Conservation (phyloP, 1,140 invertebrate genomes). For the Agrypnia vestita region DNA sequence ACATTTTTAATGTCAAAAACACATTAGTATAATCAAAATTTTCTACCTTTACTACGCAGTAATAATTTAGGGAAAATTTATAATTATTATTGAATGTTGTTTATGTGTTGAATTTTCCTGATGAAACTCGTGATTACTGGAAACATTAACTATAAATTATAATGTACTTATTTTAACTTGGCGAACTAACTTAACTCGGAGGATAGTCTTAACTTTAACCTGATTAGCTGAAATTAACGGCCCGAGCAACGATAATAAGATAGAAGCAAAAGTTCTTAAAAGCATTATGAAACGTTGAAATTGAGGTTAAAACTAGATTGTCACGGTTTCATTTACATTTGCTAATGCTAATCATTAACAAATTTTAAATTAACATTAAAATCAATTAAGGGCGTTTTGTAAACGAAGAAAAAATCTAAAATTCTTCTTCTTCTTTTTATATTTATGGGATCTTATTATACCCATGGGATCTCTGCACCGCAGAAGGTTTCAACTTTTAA, state of each 20-base stretch:
- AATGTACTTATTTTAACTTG: constrained; percentile 11
- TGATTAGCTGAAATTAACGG: constrained; percentile 15
- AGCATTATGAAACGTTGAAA: constrained; percentile 12
- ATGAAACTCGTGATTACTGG: background rate
- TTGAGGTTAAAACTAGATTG: background rate
- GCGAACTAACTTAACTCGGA: constrained; percentile 2
- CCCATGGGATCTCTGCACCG: no score
- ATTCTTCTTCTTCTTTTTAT: no score
- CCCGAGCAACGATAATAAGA: background rate
- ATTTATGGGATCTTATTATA: no score
- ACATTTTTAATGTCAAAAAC: constrained; percentile 10
- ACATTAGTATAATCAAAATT: background rate
- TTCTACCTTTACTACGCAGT: no score
- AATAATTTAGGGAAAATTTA: no score
- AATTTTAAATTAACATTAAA: no score
- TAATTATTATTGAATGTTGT: constrained; percentile 3
- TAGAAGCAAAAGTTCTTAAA: constrained; percentile 7
- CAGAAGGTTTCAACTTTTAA: no score
- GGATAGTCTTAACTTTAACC: constrained; percentile 18
- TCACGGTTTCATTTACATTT: no score
- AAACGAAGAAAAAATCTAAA: no score
- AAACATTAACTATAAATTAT: constrained; percentile 20
- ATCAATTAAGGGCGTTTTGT: no score
- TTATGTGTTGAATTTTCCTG: constrained; percentile 11
- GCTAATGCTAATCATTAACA: no score